These are phyloP conservation scores for Cyclophora albipunctata DNA, from an alignment of 2,888 invertebrate species.

Conservation along the genomic window DNA sequence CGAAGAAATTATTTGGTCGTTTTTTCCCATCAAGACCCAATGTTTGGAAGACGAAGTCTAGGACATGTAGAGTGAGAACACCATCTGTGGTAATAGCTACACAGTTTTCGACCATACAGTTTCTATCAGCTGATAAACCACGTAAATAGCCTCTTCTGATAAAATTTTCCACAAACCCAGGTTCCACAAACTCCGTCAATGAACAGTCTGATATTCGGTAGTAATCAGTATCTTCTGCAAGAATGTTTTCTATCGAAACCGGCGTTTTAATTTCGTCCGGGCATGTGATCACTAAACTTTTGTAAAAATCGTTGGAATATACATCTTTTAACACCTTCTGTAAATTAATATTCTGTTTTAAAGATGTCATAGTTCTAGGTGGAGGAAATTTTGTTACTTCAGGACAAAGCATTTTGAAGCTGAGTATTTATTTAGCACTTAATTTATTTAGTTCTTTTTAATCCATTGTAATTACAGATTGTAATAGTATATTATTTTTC, in stretches of 20 bases:
- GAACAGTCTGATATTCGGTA: slow-evolving; percentile 45
- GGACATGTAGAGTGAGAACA: slow-evolving; percentile 42
- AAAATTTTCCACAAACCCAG: slow-evolving; percentile 51
- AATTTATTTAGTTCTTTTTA: not conserved
- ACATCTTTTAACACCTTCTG: slow-evolving; percentile 31
- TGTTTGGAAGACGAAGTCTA: slow-evolving; percentile 52
- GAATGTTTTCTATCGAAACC: slow-evolving; percentile 34
- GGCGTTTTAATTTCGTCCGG: slow-evolving; percentile 55
- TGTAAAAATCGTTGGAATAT: slow-evolving; percentile 51
- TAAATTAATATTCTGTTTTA: slow-evolving; percentile 31
- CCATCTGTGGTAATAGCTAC: slow-evolving; percentile 56
- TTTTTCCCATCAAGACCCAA: slow-evolving; percentile 57
- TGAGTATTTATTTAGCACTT: not conserved
- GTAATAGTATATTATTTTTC: too few relatives aligned
- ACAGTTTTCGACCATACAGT: slow-evolving; percentile 55
- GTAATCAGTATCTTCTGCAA: slow-evolving; percentile 52
- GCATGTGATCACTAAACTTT: slow-evolving; percentile 52
- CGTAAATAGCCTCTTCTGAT: slow-evolving; percentile 47
- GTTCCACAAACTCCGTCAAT: slow-evolving; percentile 45
- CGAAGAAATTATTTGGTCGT: slow-evolving; percentile 43
- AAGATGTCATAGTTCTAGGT: slow-evolving; percentile 44
- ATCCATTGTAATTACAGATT: not conserved
- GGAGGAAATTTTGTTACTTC: slow-evolving; percentile 55
- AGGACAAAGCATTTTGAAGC: slow-evolving; percentile 43
- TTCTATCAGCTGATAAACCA: slow-evolving; percentile 43